These are phyloP conservation scores for Lasioglossum albipes DNA, from an alignment of 1,140 invertebrate species.

Conservation along the genomic window DNA sequence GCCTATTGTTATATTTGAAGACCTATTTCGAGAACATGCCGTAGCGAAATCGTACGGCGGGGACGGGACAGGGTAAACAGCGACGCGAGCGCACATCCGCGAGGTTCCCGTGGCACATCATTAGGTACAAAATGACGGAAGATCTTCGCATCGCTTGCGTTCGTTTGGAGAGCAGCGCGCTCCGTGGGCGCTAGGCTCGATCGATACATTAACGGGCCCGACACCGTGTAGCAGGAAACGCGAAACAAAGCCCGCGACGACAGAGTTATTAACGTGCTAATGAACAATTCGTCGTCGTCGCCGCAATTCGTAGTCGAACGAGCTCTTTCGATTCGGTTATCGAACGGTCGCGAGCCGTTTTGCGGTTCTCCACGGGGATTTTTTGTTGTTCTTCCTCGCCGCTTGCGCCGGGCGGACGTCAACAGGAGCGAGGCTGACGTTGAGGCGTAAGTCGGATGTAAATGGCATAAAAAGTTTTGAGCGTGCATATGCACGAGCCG, in stretches of 20 bases:
- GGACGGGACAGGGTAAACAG: too few species aligned
- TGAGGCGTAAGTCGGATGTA: slow-evolving; percentile 58
- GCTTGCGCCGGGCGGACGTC: not conserved
- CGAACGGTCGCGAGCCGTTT: slow-evolving; percentile 17
- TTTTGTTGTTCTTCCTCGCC: not conserved
- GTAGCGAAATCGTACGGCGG: too few species aligned
- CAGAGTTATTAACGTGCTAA: slow-evolving; percentile 8
- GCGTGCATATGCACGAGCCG: slow-evolving; percentile 49
- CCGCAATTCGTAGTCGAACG: not conserved
- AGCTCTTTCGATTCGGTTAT: slow-evolving; percentile 14
- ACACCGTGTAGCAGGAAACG: not conserved
- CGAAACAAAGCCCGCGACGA: not conserved
- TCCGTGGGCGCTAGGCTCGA: too few species aligned
- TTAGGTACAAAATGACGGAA: not conserved
- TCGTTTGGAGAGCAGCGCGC: too few species aligned
- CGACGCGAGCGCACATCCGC: too few species aligned
- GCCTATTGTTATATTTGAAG: too few species aligned
- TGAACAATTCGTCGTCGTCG: not conserved
- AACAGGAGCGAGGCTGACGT: slow-evolving; percentile 43
- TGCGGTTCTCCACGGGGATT: not conserved
- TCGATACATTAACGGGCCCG: not conserved
- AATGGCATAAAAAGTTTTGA: slow-evolving; percentile 62
- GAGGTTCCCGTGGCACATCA: not conserved
- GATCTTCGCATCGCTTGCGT: too few species aligned
- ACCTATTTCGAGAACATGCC: too few species aligned